phyloP scores from a whole-genome alignment of 2,888 invertebrate species.

The Oligia strigilis region DNA sequence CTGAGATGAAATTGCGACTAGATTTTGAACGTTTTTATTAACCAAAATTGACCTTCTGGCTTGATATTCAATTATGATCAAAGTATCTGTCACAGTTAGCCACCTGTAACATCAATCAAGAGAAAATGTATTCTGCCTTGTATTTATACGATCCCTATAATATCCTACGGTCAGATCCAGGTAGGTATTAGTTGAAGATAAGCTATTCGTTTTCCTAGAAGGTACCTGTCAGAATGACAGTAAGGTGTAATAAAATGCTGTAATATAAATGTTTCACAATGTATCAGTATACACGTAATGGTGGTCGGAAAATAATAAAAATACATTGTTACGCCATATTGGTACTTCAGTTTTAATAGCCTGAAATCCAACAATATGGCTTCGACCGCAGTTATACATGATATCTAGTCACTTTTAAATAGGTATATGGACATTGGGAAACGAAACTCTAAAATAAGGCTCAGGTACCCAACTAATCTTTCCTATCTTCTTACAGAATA shows the following conservation, averaged over 20 bases:
- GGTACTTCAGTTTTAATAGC: conserved; percentile 57
- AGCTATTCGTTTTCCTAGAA: not conserved
- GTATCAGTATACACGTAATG: conserved; percentile 26
- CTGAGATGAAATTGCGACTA: not conserved
- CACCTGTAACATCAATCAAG: too few relatives aligned
- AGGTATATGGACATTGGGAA: not conserved
- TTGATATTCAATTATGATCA: not conserved
- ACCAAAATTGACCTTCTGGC: too few relatives aligned
- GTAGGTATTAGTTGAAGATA: not conserved
- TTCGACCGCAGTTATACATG: not conserved
- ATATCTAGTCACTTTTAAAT: not conserved
- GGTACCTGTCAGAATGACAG: not conserved
- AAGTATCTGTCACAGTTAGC: too few relatives aligned
- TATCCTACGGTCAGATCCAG: not conserved
- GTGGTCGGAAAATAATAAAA: conserved; percentile 46
- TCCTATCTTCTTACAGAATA: not conserved
- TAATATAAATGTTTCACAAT: conserved; percentile 36
- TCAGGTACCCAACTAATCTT: not conserved
- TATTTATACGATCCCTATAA: too few relatives aligned
- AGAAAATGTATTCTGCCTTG: too few relatives aligned
- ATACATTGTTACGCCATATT: conserved; percentile 60
- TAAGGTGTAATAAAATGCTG: conserved; percentile 11
- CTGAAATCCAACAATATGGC: conserved; percentile 33
- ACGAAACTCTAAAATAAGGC: not conserved
- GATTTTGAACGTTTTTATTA: not conserved